Conservation (phyloP, 2,113 vertebrate genomes). For the Nothocercus julius region DNA sequence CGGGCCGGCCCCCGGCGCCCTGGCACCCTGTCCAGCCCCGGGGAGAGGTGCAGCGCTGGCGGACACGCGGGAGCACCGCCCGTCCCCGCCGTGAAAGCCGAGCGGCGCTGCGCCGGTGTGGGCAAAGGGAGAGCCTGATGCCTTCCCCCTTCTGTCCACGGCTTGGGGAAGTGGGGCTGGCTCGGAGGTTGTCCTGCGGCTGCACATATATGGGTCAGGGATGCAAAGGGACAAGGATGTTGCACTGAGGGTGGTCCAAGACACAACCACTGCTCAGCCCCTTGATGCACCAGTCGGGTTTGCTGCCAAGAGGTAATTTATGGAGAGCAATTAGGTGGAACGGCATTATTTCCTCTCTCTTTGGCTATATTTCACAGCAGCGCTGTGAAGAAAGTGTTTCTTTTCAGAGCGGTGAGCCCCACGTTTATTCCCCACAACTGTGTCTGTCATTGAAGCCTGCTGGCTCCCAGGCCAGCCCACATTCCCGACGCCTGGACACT, state of each 20-base stretch:
- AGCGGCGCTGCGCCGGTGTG: accelerated
- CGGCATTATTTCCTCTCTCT: slow-evolving; percentile 30
- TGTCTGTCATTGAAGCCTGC: background rate
- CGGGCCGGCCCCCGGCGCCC: accelerated
- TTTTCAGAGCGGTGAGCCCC: slow-evolving; percentile 15
- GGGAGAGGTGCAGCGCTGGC: background rate
- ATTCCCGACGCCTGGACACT: background rate
- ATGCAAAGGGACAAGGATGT: too few species aligned
- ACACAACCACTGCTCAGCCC: background rate
- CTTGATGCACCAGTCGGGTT: background rate
- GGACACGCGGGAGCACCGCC: background rate
- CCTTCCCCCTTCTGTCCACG: background rate
- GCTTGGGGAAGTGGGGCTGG: background rate
- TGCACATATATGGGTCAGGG: accelerated
- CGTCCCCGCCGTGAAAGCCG: background rate
- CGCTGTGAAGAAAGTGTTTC: slow-evolving; percentile 1
- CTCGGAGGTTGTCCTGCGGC: accelerated
- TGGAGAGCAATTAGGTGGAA: slow-evolving; percentile 30
- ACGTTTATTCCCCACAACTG: slow-evolving; percentile 12
- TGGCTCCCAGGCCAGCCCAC: background rate
- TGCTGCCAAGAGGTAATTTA: slow-evolving; percentile 35
- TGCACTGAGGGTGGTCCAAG: too few species aligned
- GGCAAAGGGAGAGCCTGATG: background rate
- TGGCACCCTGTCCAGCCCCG: background rate
- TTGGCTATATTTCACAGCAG: slow-evolving; percentile 29